phyloP scores from a whole-genome alignment of 2,113 vertebrate species.

The Marmota flaviventris region DNA sequence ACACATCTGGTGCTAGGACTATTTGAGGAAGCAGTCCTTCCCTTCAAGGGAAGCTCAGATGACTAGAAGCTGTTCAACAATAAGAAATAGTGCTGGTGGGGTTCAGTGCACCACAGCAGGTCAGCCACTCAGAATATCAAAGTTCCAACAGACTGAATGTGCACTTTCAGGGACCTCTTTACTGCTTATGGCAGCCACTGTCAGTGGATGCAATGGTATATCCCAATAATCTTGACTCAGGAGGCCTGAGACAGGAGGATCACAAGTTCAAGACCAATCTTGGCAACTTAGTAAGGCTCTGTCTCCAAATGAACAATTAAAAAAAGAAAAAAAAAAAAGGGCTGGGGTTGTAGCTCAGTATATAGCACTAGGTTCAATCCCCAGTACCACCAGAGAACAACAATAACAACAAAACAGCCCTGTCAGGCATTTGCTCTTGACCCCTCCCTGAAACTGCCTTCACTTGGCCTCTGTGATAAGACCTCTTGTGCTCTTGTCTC shows the following conservation, averaged over 20 bases:
- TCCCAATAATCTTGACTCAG: too few relatives aligned
- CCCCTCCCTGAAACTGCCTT: not conserved
- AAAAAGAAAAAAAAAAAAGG: too few relatives aligned
- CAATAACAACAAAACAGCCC: not conserved
- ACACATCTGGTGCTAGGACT: not conserved
- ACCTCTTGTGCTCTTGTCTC: not conserved
- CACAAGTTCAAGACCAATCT: too few relatives aligned
- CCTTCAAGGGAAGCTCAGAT: not conserved
- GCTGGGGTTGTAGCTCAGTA: too few relatives aligned
- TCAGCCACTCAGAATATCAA: not conserved
- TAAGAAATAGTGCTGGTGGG: not conserved
- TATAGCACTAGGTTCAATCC: too few relatives aligned
- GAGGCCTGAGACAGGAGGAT: too few relatives aligned
- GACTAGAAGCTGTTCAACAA: not conserved
- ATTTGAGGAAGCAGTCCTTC: not conserved
- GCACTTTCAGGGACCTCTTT: not conserved
- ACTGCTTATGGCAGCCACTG: too few relatives aligned
- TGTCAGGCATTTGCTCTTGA: not conserved
- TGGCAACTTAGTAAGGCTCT: too few relatives aligned
- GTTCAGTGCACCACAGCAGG: rapidly evolving
- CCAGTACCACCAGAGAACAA: too few relatives aligned
- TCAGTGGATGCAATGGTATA: too few relatives aligned
- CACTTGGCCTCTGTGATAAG: not conserved
- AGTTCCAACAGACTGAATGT: not conserved
- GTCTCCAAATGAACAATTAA: too few relatives aligned